Evolutionary conservation across 2,888 invertebrate genomes (phyloP), one percentile per base, ranked within the genome.

Genomic region (Caradrina clavipalpis): DNA sequence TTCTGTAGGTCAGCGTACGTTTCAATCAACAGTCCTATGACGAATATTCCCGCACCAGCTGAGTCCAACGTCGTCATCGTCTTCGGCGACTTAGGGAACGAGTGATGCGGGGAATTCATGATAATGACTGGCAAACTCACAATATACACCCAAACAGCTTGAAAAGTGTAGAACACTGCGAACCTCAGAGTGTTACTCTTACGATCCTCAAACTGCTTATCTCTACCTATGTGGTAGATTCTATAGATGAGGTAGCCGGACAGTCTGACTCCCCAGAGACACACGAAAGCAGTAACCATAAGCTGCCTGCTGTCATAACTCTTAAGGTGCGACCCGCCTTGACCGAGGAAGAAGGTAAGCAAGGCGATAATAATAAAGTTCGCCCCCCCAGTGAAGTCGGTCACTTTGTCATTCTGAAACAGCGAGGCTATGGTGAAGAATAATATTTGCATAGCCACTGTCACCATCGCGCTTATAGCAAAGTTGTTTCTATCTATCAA

Each of bases 1-100:
- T 99, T 99, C 88, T 99, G 99, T 60, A 99, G 95, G 94, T 99
- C 99, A 0, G 99, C 98, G 84, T 98, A 98, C 0, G 98, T 98
- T 95, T 99, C 99, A 21, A 98, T 98, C 57, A 98, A 89, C 57
- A 99, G 95, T 10, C 99, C 99, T 55, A 98, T 96, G n/a, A 98
- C 96, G 88, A 98, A 99, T 82, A 99, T 96, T 2, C 98, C 97
- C 0, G 98, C 98, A 1, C 99, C 99, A 6, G 98, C 97, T 2
- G 98, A 98, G 90, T 99, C 99, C 73, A 98, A 94, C 0, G 98
- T 97, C 2, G 98, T 98, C 98, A 98, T 98, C 0, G 98, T 98
- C 93, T 98, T 98, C 0, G 98, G 98, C 0, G 98, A 97, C 86
- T 96, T 96, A 0, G 97, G 97, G 73, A 97, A 97, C 13, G 98